Evolutionary conservation across 2,888 invertebrate genomes (phyloP).

Genomic region (Eupithecia dodoneata): DNA sequence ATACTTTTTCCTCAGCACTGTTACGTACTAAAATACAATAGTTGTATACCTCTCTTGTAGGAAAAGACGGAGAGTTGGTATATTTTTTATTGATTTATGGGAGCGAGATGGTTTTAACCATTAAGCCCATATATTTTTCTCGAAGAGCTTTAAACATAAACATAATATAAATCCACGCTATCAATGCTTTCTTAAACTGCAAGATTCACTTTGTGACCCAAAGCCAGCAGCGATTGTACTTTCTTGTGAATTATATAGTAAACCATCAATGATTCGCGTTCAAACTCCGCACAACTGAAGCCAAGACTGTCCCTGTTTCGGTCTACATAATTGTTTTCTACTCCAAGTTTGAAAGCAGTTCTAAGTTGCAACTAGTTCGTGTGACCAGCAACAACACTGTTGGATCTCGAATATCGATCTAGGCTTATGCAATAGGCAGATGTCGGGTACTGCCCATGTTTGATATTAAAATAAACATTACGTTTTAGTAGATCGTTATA

Average conservation of each 20-base stretch:
- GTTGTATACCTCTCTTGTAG: neutral
- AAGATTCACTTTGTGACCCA: neutral
- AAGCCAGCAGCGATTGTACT: neutral
- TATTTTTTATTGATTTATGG: neutral
- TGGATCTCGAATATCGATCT: slow-evolving; percentile 41
- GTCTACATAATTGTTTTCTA: slow-evolving; percentile 44
- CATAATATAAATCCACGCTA: neutral
- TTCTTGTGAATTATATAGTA: neutral
- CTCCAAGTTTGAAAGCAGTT: slow-evolving; percentile 39
- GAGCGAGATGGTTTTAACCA: neutral
- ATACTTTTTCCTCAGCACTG: no score
- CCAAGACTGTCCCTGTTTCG: slow-evolving; percentile 31
- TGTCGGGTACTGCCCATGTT: slow-evolving; percentile 22
- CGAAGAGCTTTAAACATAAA: neutral
- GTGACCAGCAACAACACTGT: slow-evolving; percentile 28
- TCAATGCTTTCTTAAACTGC: neutral
- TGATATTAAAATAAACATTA: neutral
- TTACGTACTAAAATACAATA: neutral
- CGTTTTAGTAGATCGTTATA: neutral
- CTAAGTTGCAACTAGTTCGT: slow-evolving; percentile 42
- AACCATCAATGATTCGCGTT: neutral
- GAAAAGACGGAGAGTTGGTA: neutral
- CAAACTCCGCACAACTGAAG: neutral
- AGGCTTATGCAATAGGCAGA: slow-evolving; percentile 42
- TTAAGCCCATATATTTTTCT: neutral